Conservation (phyloP, 2,113 vertebrate genomes). For the Eretmochelys imbricata region DNA sequence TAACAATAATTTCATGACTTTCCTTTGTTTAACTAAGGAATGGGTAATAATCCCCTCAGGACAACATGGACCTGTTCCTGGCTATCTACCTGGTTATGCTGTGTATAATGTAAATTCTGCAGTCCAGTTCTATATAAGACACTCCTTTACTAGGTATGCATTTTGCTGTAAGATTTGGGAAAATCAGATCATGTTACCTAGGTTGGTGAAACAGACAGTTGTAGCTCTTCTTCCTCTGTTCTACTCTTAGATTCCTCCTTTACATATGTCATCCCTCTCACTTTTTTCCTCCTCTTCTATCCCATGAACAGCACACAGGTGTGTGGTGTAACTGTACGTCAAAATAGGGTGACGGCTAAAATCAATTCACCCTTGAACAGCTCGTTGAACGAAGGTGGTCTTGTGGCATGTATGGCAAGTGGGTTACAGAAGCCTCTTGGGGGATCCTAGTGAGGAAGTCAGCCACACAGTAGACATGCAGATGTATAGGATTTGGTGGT, state of each 20-base stretch:
- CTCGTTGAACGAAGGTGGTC: not conserved
- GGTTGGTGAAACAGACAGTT: not conserved
- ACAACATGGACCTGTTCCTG: no score
- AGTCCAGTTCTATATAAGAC: not conserved
- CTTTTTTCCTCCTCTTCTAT: not conserved
- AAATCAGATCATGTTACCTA: not conserved
- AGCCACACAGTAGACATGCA: not conserved
- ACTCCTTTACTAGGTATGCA: not conserved
- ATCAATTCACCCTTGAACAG: not conserved
- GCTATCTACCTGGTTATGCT: no score
- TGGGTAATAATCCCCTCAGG: not conserved
- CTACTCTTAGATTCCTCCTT: not conserved
- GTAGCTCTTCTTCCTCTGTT: not conserved
- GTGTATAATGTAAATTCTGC: not conserved
- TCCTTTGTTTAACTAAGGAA: not conserved
- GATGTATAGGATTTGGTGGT: not conserved
- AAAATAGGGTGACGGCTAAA: not conserved
- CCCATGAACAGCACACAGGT: not conserved
- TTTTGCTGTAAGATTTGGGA: not conserved
- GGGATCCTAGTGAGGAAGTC: no score
- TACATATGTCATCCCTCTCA: not conserved
- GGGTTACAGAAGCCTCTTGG: not conserved
- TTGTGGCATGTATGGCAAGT: not conserved
- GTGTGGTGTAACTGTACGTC: rapidly evolving
- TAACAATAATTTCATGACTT: not conserved